These are phyloP conservation scores for Hoplias malabaricus DNA, from an alignment of 2,113 vertebrate species.

Conservation along the genomic window DNA sequence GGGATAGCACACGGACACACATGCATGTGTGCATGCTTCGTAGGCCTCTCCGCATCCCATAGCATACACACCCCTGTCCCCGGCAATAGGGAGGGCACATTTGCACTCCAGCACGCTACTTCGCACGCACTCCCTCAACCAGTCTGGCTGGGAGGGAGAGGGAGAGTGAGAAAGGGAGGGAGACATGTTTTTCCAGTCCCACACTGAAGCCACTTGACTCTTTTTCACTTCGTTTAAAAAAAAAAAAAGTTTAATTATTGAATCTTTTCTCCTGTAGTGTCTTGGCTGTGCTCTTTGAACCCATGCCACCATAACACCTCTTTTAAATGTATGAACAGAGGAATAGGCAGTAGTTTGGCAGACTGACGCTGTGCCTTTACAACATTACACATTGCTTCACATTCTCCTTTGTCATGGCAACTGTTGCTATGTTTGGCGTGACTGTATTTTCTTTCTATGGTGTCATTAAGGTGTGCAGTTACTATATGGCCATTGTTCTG, in stretches of 20 bases:
- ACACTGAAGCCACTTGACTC: not conserved
- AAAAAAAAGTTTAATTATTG: not conserved
- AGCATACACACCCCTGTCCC: slow-evolving; percentile 11
- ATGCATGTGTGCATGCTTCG: not conserved
- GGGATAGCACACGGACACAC: slow-evolving; percentile 4
- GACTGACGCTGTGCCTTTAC: slow-evolving; percentile 13
- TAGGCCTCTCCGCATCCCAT: slow-evolving; percentile 12
- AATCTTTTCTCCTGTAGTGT: not conserved
- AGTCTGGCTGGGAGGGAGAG: slow-evolving; percentile 56
- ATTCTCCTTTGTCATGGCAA: slow-evolving; percentile 61
- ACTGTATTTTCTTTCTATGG: slow-evolving; percentile 53
- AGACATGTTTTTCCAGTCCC: slow-evolving; percentile 41
- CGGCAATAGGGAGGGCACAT: slow-evolving; percentile 21
- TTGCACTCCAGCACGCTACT: slow-evolving; percentile 8
- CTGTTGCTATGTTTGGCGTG: slow-evolving; percentile 68
- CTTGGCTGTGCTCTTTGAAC: not conserved
- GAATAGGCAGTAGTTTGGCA: not conserved
- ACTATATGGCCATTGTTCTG: slow-evolving; percentile 38
- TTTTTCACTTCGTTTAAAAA: not conserved
- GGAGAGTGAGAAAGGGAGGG: not conserved
- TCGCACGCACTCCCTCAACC: slow-evolving; percentile 51
- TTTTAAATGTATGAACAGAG: not conserved
- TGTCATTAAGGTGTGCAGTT: slow-evolving; percentile 42
- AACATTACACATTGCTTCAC: slow-evolving; percentile 36
- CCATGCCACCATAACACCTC: not conserved